Evolutionary conservation across 2,888 invertebrate species (phyloP).

Genomic region (Lampropteryx suffumata): DNA sequence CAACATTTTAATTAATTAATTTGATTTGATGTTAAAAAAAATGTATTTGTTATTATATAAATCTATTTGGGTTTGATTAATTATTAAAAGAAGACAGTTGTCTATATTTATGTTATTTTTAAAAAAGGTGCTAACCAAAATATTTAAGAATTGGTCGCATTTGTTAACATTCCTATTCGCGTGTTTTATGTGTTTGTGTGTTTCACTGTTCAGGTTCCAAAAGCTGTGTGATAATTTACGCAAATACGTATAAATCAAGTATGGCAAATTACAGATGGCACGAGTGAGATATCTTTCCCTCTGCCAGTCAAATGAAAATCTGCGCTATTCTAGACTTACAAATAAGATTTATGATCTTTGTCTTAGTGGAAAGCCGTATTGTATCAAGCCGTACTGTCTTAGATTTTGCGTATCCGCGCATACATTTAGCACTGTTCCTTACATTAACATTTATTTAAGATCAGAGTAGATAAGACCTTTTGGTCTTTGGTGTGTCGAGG

Average conservation of each 20-base stretch:
- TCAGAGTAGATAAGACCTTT: not conserved
- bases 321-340: too few species aligned
- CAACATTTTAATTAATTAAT: not conserved
- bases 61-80: too few species aligned
- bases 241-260: not conserved
- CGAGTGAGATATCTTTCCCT: too few species aligned
- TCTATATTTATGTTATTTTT: not conserved
- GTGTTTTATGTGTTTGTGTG: not conserved
- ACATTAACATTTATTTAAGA: not conserved
- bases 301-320: too few species aligned
- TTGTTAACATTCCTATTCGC: conserved; percentile 22
- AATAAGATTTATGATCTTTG: too few species aligned
- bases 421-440: too few species aligned
- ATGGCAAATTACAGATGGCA: too few species aligned
- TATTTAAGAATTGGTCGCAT: conserved; percentile 19
- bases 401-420: too few species aligned
- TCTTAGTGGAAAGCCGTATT: too few species aligned
- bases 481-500: conserved; percentile 8
- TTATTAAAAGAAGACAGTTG: too few species aligned
- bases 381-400: too few species aligned
- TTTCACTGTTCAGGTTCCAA: conserved; percentile 5
- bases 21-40: not conserved
- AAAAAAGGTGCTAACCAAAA: conserved; percentile 15
- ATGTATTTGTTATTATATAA: too few species aligned
- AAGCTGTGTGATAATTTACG: not conserved